A percentile compares a stretch with the other conserved stretches of the same genome.
These are phyloP conservation scores for Sus scrofa DNA, from an alignment of 2,113 vertebrate species.

Conservation along the genomic window DNA sequence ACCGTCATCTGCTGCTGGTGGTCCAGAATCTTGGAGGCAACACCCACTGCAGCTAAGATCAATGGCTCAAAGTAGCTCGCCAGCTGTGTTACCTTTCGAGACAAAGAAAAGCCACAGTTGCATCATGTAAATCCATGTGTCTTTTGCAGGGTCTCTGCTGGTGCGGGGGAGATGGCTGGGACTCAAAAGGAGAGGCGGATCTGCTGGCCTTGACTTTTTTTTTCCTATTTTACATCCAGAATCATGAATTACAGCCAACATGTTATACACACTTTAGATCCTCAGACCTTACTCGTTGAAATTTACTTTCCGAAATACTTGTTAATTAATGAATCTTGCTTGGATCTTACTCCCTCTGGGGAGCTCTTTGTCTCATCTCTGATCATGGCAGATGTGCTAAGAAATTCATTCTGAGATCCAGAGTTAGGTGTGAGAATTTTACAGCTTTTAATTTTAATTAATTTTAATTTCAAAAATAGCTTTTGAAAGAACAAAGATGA, in stretches of 20 bases:
- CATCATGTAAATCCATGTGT: background rate
- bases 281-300: background rate
- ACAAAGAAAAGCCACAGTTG: conserved; percentile 18
- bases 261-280: background rate
- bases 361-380: background rate
- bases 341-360: background rate
- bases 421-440: background rate
- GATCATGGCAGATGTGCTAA: background rate
- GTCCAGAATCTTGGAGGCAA: conserved; percentile 95
- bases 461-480: background rate
- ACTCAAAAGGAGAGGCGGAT: background rate
- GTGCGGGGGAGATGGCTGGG: background rate
- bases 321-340: background rate
- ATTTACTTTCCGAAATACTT: background rate
- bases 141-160: background rate
- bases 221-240: background rate
- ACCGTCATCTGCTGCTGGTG: conserved; percentile 99
- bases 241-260: background rate
- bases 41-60: conserved; percentile 95
- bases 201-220: background rate
- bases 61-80: conserved; percentile 98
- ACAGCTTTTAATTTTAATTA: background rate
- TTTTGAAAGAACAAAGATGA: background rate
- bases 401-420: background rate
- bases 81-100: conserved; percentile 94